Evolutionary conservation across 2,888 invertebrate species (phyloP), one percentile per base, ranked within the genome.

Genomic region (Troilus luridus): DNA sequence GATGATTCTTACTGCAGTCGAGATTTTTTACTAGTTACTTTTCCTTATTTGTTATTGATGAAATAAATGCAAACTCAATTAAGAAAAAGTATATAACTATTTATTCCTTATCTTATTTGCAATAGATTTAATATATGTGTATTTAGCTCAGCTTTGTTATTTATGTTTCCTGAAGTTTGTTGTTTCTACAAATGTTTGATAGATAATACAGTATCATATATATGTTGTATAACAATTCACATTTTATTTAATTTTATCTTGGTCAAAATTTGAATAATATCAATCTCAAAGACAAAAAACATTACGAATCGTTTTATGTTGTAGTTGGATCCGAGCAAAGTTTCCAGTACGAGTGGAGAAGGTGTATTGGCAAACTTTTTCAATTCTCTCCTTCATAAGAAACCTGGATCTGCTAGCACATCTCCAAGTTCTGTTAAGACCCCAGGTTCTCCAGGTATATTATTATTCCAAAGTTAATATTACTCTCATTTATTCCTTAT

Each of bases 331-430:
- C 89, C 93, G 11, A 97, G 96, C 91, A 96, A 98, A 95, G 96
- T 96, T 0, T 94, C 94, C 67, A 96, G 97, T 90, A 97, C 97
- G 7, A 96, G 97, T 91, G 97, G 97, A 92, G 99, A 99, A 95
- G 98, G 98, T 92, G 98, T 99, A 91, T 95, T 99, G 92, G 99
- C 99, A 19, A 99, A 98, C 95, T 99, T 99, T 96, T 99, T 99
- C 95, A 99, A 99, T 95, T 99, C 99, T 92, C 95, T 99, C 94
- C 96, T 99, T 93, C 97, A 97, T 95, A 99, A 99, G 96, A 98
- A 98, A 95, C 97, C 98, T 67, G 97, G 97, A 72, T 95, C 96
- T 81, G 96, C 96, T 54, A 97, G 97, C 88, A 95, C 96, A 72
- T 96, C 96, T 62, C 96, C 96, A 24, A 95, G 94, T 21, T 94